phyloP scores from a whole-genome alignment of 2,797 vertebrate species.

The Ctenosaura bakeri region DNA sequence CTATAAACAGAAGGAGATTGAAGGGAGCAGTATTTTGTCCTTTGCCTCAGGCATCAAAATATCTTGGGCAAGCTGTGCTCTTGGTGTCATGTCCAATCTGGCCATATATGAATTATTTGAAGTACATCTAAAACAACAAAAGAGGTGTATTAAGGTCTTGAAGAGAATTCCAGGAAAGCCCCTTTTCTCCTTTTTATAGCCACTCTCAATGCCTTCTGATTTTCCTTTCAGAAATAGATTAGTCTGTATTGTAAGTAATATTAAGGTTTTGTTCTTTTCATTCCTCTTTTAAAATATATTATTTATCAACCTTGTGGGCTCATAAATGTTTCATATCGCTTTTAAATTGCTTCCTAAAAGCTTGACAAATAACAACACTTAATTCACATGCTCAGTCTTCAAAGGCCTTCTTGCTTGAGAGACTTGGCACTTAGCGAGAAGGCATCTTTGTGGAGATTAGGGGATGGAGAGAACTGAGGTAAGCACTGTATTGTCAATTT shows the following conservation, averaged over 20 bases:
- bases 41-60: background rate
- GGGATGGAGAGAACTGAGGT: background rate
- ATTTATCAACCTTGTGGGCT: background rate
- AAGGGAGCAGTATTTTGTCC: background rate
- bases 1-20: background rate
- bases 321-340: slow-evolving; percentile 11
- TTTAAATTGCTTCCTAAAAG: slow-evolving; percentile 17
- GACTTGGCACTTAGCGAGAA: background rate
- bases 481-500: background rate
- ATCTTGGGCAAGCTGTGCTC: background rate
- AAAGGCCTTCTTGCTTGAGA: background rate
- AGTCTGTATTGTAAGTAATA: background rate
- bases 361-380: slow-evolving; percentile 26
- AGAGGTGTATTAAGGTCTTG: background rate
- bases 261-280: background rate
- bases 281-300: slow-evolving; percentile 7
- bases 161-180: background rate
- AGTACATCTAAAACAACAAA: background rate
- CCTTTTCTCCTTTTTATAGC: background rate
- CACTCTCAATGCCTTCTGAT: background rate
- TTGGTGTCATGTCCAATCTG: background rate
- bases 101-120: background rate
- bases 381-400: slow-evolving; percentile 16
- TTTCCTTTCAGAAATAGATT: background rate
- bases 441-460: background rate